phyloP scores from a whole-genome alignment of 2,888 invertebrate genomes.

The Dermolepida albohirtum region DNA sequence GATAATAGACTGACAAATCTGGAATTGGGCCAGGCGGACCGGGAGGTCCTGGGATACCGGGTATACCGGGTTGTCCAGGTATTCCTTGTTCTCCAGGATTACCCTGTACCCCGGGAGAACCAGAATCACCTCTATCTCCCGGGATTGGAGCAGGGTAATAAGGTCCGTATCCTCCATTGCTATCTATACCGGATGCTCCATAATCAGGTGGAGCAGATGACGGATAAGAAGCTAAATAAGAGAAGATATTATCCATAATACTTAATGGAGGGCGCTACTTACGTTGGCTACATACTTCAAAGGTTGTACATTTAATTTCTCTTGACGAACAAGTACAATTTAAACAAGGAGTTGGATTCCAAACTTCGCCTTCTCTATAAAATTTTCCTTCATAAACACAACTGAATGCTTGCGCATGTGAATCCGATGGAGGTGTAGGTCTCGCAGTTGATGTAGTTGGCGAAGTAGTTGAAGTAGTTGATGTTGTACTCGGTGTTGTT shows the following conservation, averaged over 20 bases:
- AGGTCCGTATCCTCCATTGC: constrained; percentile 33
- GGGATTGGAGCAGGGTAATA: constrained; percentile 52
- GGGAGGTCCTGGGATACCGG: constrained; percentile 76
- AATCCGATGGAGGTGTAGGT: constrained; percentile 51
- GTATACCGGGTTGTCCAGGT: constrained; percentile 72
- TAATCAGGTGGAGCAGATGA: constrained; percentile 50
- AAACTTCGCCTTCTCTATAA: constrained; percentile 77
- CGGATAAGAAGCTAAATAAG: constrained; percentile 41
- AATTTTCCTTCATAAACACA: constrained; percentile 73
- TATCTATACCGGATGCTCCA: constrained; percentile 42
- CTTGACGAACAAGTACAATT: constrained; percentile 78
- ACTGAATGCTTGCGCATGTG: constrained; percentile 52
- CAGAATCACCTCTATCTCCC: constrained; percentile 68
- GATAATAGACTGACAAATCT: constrained; percentile 80
- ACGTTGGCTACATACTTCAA: constrained; percentile 65
- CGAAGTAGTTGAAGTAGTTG: neutral
- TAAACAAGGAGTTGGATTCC: constrained; percentile 78
- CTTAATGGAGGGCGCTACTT: neutral
- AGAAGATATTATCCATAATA: neutral
- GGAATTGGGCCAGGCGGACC: constrained; percentile 75
- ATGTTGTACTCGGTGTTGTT: constrained; percentile 48
- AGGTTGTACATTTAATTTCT: constrained; percentile 69
- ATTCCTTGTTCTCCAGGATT: constrained; percentile 71
- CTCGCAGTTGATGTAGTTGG: constrained; percentile 44
- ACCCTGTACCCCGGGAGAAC: constrained; percentile 70